These are phyloP conservation scores for Amphipoea oculea DNA, from an alignment of 2,888 invertebrate species.

Conservation along the genomic window DNA sequence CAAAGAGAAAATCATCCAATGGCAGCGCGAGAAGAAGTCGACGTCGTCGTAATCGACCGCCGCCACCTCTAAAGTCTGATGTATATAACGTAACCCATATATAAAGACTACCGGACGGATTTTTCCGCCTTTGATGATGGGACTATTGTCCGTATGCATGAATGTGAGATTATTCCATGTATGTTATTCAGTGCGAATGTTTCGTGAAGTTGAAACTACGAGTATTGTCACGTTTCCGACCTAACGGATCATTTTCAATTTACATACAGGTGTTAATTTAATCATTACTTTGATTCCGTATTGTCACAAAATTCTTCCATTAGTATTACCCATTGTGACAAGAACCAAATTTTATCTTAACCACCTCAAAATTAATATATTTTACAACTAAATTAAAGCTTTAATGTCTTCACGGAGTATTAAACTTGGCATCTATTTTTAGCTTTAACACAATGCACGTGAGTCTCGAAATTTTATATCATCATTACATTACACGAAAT, in stretches of 20 bases:
- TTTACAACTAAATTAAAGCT: constrained; percentile 47
- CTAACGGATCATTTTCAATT: constrained; percentile 53
- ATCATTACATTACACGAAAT: constrained; percentile 31
- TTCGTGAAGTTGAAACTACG: constrained; percentile 69
- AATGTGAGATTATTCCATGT: constrained; percentile 87
- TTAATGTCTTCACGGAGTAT: constrained; percentile 47
- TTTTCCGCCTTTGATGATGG: constrained; percentile 79
- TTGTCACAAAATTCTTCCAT: constrained; percentile 66
- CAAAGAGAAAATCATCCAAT: constrained; percentile 95
- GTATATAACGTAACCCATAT: constrained; percentile 85
- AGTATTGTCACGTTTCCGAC: constrained; percentile 49
- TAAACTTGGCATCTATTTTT: constrained; percentile 58
- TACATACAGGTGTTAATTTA: constrained; percentile 69
- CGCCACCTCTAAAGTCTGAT: constrained; percentile 87
- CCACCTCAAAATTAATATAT: constrained; percentile 42
- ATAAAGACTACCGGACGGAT: constrained; percentile 83
- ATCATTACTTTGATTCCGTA: constrained; percentile 37
- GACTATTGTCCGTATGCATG: constrained; percentile 87
- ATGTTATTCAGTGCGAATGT: constrained; percentile 77
- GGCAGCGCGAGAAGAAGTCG: constrained; percentile 95
- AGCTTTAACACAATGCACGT: constrained; percentile 63
- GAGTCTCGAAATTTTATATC: constrained; percentile 42
- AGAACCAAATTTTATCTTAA: constrained; percentile 54
- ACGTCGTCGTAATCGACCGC: constrained; percentile 82
- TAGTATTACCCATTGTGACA: constrained; percentile 56